Percentiles rank a stretch among this genome's conserved stretches.
These are phyloP conservation scores for Sinodicranocentrus sp. DNA, from an alignment of 2,888 invertebrate species.

Conservation along the genomic window DNA sequence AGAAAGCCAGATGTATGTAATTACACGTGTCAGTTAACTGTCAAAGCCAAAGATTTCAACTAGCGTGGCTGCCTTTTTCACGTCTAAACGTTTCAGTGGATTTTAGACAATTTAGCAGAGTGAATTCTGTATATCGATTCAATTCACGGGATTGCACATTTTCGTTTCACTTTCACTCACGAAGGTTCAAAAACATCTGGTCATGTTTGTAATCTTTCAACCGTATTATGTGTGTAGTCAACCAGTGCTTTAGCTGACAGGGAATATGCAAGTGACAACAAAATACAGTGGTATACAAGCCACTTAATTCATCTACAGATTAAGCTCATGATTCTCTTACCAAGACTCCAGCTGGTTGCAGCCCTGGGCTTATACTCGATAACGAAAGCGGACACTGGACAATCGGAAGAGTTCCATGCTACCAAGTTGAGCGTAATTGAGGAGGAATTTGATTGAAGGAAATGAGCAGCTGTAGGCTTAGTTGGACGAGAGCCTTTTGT, in stretches of 20 bases:
- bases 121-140: slow-evolving; percentile 5
- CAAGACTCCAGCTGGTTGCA: slow-evolving; percentile 85
- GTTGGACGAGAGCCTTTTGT: slow-evolving; percentile 85
- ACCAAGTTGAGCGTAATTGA: slow-evolving; percentile 84
- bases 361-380: slow-evolving; percentile 84
- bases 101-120: slow-evolving; percentile 10
- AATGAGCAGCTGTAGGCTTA: slow-evolving; percentile 80
- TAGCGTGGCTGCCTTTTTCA: too few relatives aligned
- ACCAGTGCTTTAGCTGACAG: too few relatives aligned
- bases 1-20: slow-evolving; percentile 50
- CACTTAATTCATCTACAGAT: too few relatives aligned
- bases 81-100: too few relatives aligned
- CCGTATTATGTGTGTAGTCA: too few relatives aligned
- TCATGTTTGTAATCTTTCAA: too few relatives aligned
- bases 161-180: too few relatives aligned
- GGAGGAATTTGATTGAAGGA: slow-evolving; percentile 86
- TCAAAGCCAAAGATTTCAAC: slow-evolving; percentile 16
- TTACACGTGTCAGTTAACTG: slow-evolving; percentile 63
- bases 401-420: slow-evolving; percentile 86
- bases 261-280: too few relatives aligned
- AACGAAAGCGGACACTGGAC: slow-evolving; percentile 83
- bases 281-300: too few relatives aligned
- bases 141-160: not conserved
- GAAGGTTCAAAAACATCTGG: too few relatives aligned
- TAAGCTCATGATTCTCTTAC: slow-evolving; percentile 77